Evolutionary conservation across 2,888 invertebrate species (phyloP).

Genomic region (Eremobia ochroleuca): DNA sequence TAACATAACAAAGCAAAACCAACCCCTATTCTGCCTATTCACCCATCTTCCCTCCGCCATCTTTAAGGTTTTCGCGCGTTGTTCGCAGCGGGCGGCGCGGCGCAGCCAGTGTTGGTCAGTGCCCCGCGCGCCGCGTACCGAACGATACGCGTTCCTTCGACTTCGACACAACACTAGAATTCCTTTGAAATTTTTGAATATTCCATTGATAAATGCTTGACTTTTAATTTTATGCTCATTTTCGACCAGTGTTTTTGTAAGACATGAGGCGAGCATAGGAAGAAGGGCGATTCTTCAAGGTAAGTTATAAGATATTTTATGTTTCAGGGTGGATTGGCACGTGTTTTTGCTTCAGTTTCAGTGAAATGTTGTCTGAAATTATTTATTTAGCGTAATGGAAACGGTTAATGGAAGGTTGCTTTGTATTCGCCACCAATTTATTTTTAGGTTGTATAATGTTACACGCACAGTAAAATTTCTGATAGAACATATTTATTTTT

Average conservation of each 20-base stretch:
- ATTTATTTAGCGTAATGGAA: slow-evolving; percentile 59
- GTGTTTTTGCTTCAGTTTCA: slow-evolving; percentile 55
- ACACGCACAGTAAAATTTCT: not conserved
- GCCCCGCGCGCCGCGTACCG: slow-evolving; percentile 83
- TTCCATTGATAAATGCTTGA: slow-evolving; percentile 9
- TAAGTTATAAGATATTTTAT: slow-evolving; percentile 48
- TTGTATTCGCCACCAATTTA: slow-evolving; percentile 28
- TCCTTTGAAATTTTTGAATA: slow-evolving; percentile 36
- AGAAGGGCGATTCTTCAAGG: slow-evolving; percentile 33
- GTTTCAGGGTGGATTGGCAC: slow-evolving; percentile 57
- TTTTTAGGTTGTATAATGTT: slow-evolving; percentile 9
- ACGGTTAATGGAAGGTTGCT: slow-evolving; percentile 26
- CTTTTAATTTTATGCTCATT: slow-evolving; percentile 28
- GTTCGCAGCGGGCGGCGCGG: slow-evolving; percentile 75
- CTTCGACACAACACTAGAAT: slow-evolving; percentile 32
- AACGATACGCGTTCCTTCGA: slow-evolving; percentile 69
- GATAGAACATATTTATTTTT: not conserved
- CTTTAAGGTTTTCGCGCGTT: slow-evolving; percentile 79
- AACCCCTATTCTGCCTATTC: slow-evolving; percentile 66
- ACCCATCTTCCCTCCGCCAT: slow-evolving; percentile 70
- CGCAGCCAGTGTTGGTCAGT: slow-evolving; percentile 84
- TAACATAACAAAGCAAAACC: slow-evolving; percentile 21
- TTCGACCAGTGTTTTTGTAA: slow-evolving; percentile 53
- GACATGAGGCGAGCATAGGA: slow-evolving; percentile 57
- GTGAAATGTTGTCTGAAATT: slow-evolving; percentile 44